Percentiles rank a stretch among this genome's conserved stretches.
phyloP scores from a whole-genome alignment of 2,113 vertebrate species.

The Anhinga anhinga region DNA sequence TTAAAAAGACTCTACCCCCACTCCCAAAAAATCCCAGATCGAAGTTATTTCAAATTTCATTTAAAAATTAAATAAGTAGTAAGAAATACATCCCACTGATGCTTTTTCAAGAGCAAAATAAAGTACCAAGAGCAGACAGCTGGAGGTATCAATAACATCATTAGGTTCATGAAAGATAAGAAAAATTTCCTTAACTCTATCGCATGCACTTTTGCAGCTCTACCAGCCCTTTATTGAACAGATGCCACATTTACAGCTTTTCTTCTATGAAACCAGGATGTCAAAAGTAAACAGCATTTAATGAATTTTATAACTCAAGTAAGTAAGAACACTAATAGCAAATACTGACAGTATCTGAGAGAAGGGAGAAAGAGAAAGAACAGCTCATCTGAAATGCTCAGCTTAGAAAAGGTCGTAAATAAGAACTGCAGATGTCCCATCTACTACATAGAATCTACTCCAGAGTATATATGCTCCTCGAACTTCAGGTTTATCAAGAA shows the following conservation, averaged over 20 bases:
- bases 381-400: not conserved
- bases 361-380: not conserved
- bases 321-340: not conserved
- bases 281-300: not conserved
- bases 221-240: not conserved
- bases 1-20: not conserved
- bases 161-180: not conserved
- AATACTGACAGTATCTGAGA: not conserved
- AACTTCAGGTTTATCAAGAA: not conserved
- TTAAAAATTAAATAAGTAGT: fast-evolving
- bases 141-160: not conserved
- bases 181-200: not conserved
- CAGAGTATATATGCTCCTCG: not conserved
- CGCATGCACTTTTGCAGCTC: not conserved
- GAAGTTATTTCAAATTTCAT: not conserved
- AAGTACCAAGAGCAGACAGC: not conserved
- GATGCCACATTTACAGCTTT: not conserved
- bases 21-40: not conserved
- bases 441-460: not conserved
- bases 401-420: not conserved
- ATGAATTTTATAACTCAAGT: not conserved
- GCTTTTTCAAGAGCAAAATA: not conserved
- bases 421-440: not conserved
- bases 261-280: not conserved
- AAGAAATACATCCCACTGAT: not conserved